A percentile compares a stretch with the other conserved stretches of the same genome.
These are phyloP conservation scores for Saguinus imperator DNA, from an alignment of 2,113 vertebrate genomes.

Conservation along the genomic window DNA sequence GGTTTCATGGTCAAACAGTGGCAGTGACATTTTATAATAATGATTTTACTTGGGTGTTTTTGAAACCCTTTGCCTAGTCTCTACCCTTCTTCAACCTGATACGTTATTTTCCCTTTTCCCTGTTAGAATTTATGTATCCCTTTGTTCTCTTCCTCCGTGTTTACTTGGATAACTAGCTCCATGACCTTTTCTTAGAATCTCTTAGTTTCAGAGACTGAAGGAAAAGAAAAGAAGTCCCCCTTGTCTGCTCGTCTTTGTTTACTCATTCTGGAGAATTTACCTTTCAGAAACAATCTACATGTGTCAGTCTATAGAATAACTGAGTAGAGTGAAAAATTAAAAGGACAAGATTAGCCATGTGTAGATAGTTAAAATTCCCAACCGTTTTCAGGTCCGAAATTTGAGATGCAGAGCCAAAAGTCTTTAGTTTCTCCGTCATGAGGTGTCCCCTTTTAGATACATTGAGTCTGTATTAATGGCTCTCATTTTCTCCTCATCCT, in stretches of 20 bases:
- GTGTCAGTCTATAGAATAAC: background rate
- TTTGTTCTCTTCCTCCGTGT: background rate
- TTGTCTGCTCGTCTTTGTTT: background rate
- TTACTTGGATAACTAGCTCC: background rate
- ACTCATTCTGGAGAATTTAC: background rate
- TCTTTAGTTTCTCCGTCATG: background rate
- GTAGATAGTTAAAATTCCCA: background rate
- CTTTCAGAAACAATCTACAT: background rate
- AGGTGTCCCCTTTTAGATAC: background rate
- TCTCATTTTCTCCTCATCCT: background rate
- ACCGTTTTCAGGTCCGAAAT: background rate
- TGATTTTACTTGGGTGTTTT: background rate
- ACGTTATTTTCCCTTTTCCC: fast-evolving
- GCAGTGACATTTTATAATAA: background rate
- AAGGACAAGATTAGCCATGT: background rate
- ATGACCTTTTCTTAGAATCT: conserved; percentile 36
- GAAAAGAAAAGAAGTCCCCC: background rate
- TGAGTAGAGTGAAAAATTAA: background rate
- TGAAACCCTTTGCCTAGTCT: background rate
- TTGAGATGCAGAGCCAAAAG: background rate
- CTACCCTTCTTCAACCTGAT: background rate
- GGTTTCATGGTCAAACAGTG: conserved; percentile 4
- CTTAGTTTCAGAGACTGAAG: background rate
- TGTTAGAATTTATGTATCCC: background rate
- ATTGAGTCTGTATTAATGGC: background rate